Evolutionary conservation across 2,888 invertebrate species (phyloP).

Genomic region (Geotrupes spiniger): DNA sequence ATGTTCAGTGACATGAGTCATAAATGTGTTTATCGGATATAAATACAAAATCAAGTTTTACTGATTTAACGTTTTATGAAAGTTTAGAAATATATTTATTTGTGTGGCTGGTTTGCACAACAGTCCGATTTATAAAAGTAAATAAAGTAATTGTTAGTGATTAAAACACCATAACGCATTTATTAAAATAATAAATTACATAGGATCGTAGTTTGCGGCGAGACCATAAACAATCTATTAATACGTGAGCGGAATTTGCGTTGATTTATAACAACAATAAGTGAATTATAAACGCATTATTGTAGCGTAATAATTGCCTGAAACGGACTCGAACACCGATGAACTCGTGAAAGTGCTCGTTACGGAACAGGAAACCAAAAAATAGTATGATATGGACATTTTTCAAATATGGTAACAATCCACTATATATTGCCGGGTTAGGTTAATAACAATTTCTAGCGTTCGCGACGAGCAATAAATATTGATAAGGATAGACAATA

Average conservation of each 20-base stretch:
- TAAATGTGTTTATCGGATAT: too few species aligned
- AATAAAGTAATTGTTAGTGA: too few species aligned
- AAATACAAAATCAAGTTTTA: too few species aligned
- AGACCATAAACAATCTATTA: slow-evolving; percentile 18
- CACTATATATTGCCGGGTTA: neutral
- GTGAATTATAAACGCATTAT: slow-evolving; percentile 12
- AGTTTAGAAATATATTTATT: too few species aligned
- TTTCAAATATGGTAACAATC: slow-evolving; percentile 4
- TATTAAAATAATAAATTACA: too few species aligned
- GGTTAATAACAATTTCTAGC: slow-evolving; percentile 1
- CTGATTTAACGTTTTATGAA: too few species aligned
- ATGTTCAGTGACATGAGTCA: too few species aligned
- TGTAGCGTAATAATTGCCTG: neutral
- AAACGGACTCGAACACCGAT: neutral
- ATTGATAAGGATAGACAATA: slow-evolving; percentile 11
- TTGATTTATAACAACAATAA: slow-evolving; percentile 21
- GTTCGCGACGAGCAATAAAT: neutral
- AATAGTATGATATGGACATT: neutral
- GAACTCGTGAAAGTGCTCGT: neutral
- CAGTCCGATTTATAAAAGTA: too few species aligned
- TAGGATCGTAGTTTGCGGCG: too few species aligned
- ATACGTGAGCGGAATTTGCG: slow-evolving; percentile 20
- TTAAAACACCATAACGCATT: too few species aligned
- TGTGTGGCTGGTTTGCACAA: too few species aligned
- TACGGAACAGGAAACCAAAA: neutral